phyloP scores from a whole-genome alignment of 2,888 invertebrate genomes.

The Trypoxylon attenuatum region DNA sequence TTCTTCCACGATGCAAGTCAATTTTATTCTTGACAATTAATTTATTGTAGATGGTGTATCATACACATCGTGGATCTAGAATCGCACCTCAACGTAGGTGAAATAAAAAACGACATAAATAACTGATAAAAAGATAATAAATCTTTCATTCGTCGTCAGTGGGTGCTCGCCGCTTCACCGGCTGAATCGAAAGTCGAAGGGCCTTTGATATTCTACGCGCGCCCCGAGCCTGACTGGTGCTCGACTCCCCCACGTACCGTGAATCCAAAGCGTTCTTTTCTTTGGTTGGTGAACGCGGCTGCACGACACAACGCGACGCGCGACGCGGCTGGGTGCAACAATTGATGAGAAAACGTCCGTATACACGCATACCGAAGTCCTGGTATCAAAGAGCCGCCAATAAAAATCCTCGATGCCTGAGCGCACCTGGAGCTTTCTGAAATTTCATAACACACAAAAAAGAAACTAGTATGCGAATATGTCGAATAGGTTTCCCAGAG shows the following conservation, averaged over 20 bases:
- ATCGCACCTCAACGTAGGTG: neutral
- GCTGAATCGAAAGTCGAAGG: slow-evolving; percentile 13
- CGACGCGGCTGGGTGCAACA: slow-evolving; percentile 1
- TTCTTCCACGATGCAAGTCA: no score
- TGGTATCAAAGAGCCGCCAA: slow-evolving; percentile 8
- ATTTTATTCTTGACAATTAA: no score
- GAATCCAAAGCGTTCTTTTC: slow-evolving; percentile 34
- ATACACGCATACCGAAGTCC: neutral
- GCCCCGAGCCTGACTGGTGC: slow-evolving; percentile 24
- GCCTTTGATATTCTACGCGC: slow-evolving; percentile 20
- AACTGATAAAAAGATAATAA: slow-evolving; percentile 6
- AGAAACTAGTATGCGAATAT: no score
- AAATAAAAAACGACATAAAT: neutral
- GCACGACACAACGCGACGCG: slow-evolving; percentile 5
- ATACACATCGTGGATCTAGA: no score
- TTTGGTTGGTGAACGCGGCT: no score
- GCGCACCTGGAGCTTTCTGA: no score
- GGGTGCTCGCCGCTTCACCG: neutral
- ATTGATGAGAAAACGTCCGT: slow-evolving; percentile 17
- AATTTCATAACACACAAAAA: no score
- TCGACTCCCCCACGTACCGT: slow-evolving; percentile 26
- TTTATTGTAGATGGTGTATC: no score
- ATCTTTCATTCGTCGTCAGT: slow-evolving; percentile 16
- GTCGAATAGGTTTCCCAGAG: no score
- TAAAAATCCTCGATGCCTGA: neutral